phyloP scores from a whole-genome alignment of 2,888 invertebrate genomes.

The Sesia bembeciformis region DNA sequence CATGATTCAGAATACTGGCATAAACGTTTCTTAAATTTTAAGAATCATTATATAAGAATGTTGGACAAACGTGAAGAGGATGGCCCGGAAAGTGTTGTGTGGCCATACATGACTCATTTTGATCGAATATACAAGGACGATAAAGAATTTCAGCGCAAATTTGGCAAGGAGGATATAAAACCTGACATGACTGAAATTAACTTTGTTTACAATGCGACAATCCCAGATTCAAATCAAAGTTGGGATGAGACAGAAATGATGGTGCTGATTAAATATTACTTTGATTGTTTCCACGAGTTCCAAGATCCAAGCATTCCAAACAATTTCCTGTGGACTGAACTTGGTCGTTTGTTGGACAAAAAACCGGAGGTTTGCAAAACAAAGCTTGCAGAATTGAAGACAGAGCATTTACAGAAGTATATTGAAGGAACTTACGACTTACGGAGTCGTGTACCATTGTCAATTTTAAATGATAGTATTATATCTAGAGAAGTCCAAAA shows the following conservation, averaged over 20 bases:
- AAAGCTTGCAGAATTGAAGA: slow-evolving; percentile 37
- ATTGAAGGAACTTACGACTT: slow-evolving; percentile 34
- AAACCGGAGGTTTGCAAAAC: slow-evolving; percentile 37
- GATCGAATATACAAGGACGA: slow-evolving; percentile 52
- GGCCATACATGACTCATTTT: slow-evolving; percentile 54
- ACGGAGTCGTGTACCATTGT: slow-evolving; percentile 32
- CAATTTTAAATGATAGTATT: slow-evolving; percentile 50
- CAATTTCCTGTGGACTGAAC: slow-evolving; percentile 58
- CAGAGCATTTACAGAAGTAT: slow-evolving; percentile 35
- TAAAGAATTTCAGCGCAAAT: slow-evolving; percentile 39
- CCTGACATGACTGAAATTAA: not conserved
- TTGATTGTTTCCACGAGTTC: slow-evolving; percentile 57
- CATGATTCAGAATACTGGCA: slow-evolving; percentile 56
- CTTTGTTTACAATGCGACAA: not conserved
- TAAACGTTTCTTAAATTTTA: slow-evolving; percentile 54
- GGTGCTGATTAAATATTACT: slow-evolving; percentile 52
- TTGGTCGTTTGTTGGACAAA: slow-evolving; percentile 49
- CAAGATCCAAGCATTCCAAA: slow-evolving; percentile 52
- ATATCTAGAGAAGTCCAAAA: slow-evolving; percentile 41
- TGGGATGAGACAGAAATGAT: slow-evolving; percentile 50
- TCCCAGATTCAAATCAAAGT: slow-evolving; percentile 7
- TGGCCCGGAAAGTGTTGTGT: slow-evolving; percentile 31
- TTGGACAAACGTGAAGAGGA: slow-evolving; percentile 32
- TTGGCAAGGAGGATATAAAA: slow-evolving; percentile 6
- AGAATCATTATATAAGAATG: slow-evolving; percentile 53